Conservation (phyloP, 2,113 vertebrate genomes). For the Ageneiosus marmoratus region DNA sequence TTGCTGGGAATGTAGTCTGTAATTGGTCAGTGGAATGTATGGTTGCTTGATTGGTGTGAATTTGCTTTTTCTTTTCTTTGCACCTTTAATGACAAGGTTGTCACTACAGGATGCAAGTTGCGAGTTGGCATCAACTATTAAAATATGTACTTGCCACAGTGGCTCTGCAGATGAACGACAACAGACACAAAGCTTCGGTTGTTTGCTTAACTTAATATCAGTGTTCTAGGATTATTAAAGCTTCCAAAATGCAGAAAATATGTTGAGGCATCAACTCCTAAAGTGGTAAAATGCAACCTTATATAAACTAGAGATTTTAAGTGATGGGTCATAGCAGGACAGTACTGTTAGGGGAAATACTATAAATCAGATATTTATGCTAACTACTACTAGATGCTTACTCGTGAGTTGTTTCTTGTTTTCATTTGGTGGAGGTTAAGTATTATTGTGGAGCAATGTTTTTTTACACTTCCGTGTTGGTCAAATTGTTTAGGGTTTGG, state of each 20-base stretch:
- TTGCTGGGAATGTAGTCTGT: constrained; percentile 5
- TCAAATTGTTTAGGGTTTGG: not conserved
- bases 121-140: not conserved
- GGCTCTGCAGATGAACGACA: not conserved
- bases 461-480: not conserved
- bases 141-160: not conserved
- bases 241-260: not conserved
- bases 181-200: not conserved
- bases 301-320: not conserved
- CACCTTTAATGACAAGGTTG: not conserved
- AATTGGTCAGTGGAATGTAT: constrained; percentile 31
- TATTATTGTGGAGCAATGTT: not conserved
- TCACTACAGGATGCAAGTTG: not conserved
- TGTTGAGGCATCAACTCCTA: not conserved
- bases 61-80: constrained; percentile 12
- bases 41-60: constrained; percentile 7
- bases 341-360: not conserved
- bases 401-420: constrained; percentile 19
- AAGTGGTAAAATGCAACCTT: not conserved
- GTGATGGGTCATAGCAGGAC: not conserved
- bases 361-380: not conserved
- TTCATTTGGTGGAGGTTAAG: not conserved
- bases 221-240: not conserved
- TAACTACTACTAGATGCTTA: not conserved
- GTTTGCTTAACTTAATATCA: not conserved